These are phyloP conservation scores for Delia radicum DNA, from an alignment of 1,140 invertebrate genomes.

Conservation along the genomic window DNA sequence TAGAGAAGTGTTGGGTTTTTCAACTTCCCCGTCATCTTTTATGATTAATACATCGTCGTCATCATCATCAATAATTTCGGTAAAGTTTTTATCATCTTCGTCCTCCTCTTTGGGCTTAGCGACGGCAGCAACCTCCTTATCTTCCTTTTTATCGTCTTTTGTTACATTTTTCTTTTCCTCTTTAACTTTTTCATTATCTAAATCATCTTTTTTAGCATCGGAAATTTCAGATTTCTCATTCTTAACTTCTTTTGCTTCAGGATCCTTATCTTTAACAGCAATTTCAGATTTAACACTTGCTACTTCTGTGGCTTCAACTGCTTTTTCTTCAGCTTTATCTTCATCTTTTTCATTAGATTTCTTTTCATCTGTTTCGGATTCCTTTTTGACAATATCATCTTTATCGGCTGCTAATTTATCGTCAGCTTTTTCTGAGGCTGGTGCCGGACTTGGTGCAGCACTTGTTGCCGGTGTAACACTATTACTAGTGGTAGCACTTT, in stretches of 20 bases:
- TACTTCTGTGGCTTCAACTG: conserved; percentile 28
- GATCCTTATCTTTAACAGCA: conserved; percentile 48
- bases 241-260: conserved; percentile 35
- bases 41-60: conserved; percentile 64
- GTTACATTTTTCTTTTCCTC: conserved; percentile 43
- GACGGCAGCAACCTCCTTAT: conserved; percentile 23
- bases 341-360: conserved; percentile 33
- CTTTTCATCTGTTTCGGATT: conserved; percentile 31
- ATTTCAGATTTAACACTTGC: conserved; percentile 56
- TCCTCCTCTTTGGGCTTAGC: conserved; percentile 41
- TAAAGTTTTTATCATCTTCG: conserved; percentile 27
- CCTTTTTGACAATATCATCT: conserved; percentile 38
- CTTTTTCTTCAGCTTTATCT: conserved; percentile 34
- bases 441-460: conserved; percentile 71
- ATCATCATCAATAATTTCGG: conserved; percentile 55
- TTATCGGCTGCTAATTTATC: conserved; percentile 35
- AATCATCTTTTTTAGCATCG: conserved; percentile 32
- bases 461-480: conserved; percentile 68
- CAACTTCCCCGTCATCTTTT: conserved; percentile 57
- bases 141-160: conserved; percentile 38
- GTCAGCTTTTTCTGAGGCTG: conserved; percentile 54
- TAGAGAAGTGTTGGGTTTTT: conserved; percentile 40
- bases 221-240: conserved; percentile 32
- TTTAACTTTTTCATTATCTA: conserved; percentile 39
- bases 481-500: conserved; percentile 62